Conservation (phyloP, 2,888 invertebrate genomes). For the Apamea anceps region DNA sequence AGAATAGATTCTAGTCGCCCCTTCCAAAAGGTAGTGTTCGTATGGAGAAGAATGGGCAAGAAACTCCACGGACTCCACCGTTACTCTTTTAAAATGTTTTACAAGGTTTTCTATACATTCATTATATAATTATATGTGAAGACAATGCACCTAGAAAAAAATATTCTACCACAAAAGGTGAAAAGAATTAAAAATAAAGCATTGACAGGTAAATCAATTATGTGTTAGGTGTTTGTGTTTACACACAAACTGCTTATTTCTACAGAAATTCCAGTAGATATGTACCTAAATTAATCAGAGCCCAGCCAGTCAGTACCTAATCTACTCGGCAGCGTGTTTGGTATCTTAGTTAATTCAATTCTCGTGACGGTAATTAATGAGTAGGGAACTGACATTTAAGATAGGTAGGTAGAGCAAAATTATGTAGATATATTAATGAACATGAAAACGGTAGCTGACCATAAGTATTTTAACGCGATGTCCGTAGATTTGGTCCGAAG, state of each 20-base stretch:
- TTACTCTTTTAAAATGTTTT: no score
- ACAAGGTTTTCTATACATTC: no score
- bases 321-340: not conserved
- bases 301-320: not conserved
- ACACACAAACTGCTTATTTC: not conserved
- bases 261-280: not conserved
- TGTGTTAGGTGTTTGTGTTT: no score
- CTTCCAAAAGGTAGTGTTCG: no score
- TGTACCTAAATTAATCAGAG: not conserved
- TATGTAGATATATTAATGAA: not conserved
- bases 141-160: no score
- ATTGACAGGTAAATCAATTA: no score
- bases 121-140: no score
- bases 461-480: not conserved
- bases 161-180: no score
- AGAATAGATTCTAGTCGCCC: no score
- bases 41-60: no score
- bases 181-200: no score
- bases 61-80: no score
- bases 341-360: not conserved
- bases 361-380: not conserved
- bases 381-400: not conserved
- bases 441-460: not conserved
- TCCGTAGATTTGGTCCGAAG: not conserved
- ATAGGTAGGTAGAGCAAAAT: not conserved